These are phyloP conservation scores for Ceratitis capitata DNA, from an alignment of 1,140 invertebrate genomes.

Conservation along the genomic window DNA sequence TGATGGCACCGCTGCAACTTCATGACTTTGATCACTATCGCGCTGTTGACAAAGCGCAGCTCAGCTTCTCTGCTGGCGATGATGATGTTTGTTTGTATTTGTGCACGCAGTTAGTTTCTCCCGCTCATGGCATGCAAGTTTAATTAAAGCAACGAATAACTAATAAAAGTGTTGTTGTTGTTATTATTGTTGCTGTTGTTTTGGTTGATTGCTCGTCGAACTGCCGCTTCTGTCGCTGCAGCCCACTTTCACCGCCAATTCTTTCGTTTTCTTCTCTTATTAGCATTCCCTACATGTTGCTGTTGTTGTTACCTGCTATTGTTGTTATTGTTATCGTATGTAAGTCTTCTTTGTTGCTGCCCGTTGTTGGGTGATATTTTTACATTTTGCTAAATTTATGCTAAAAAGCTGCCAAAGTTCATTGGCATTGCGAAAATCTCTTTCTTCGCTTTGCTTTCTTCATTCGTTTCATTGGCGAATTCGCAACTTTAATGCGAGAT, in stretches of 20 bases:
- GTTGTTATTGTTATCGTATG: neutral
- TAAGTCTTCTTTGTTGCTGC: no score
- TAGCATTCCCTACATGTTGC: neutral
- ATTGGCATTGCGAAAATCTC: slow-evolving; percentile 9
- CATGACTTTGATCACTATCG: neutral
- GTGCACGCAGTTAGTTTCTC: neutral
- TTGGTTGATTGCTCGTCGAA: neutral
- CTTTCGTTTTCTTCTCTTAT: neutral
- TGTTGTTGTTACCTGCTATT: neutral
- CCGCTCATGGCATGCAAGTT: neutral
- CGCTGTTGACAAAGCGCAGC: neutral
- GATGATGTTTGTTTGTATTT: neutral
- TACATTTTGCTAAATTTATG: slow-evolving; percentile 31
- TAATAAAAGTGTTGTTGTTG: neutral
- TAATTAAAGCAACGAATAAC: slow-evolving; percentile 34
- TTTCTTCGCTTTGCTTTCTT: neutral
- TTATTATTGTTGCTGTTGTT: neutral
- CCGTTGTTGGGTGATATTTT: no score
- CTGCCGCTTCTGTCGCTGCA: no score
- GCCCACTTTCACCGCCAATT: slow-evolving; percentile 33
- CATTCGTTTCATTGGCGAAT: neutral
- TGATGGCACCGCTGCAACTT: neutral
- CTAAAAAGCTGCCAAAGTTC: slow-evolving; percentile 33
- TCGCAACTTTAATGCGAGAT: no score
- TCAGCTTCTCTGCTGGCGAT: neutral